Conservation (phyloP, 2,888 invertebrate species). For the Kryphioiulus occultus region DNA sequence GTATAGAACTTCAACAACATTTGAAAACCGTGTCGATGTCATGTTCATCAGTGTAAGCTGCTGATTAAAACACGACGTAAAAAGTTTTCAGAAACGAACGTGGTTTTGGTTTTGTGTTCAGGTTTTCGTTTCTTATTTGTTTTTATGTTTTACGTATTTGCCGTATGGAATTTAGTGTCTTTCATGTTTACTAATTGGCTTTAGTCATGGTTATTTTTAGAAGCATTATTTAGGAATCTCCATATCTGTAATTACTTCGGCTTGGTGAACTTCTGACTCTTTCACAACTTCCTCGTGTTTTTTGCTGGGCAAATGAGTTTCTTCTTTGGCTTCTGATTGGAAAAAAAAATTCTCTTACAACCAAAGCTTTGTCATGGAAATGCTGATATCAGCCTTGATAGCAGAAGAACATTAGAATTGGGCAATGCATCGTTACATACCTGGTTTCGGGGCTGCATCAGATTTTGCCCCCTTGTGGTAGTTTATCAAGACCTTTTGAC, state of each 20-base stretch:
- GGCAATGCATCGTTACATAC: not conserved
- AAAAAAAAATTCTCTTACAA: not conserved
- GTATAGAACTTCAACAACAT: not conserved
- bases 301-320: not conserved
- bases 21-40: not conserved
- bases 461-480: constrained; percentile 48
- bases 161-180: constrained; percentile 9
- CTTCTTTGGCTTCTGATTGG: not conserved
- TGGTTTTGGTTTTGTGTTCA: not conserved
- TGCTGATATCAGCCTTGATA: not conserved
- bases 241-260: not conserved
- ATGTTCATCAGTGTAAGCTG: not conserved
- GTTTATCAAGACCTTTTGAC: constrained; percentile 50
- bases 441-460: not conserved
- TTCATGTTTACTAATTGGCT: constrained; percentile 31
- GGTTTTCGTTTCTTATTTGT: not conserved
- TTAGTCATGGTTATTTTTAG: not conserved
- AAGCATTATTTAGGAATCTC: not conserved
- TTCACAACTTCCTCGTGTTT: not conserved
- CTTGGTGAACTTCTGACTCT: not conserved
- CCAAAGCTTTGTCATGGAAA: not conserved
- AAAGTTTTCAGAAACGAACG: not conserved
- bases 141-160: not conserved
- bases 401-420: not conserved
- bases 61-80: not conserved